A percentile compares a stretch with the other conserved stretches of the same genome.
Conservation (phyloP, 2,113 vertebrate species). For the Dipodomys merriami region DNA sequence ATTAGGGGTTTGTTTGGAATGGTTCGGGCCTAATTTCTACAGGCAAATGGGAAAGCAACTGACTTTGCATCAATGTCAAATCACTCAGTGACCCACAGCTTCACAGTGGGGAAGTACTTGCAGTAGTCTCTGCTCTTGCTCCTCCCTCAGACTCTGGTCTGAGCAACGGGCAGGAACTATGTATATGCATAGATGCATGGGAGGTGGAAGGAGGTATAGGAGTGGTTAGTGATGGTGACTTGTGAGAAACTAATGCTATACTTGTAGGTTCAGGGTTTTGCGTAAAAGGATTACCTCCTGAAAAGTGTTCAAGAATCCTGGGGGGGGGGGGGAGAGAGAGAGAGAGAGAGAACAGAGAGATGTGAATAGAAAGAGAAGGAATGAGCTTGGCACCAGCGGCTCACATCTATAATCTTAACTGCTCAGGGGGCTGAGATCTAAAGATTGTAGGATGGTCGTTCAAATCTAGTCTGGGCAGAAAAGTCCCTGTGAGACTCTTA, state of each 20-base stretch:
- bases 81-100: background rate
- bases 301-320: constrained; percentile 14
- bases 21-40: background rate
- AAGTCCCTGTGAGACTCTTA: no score
- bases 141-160: no score
- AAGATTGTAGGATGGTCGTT: no score
- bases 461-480: no score
- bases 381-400: background rate
- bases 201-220: background rate
- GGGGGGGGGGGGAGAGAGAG: no score
- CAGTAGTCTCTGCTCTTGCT: constrained; percentile 10
- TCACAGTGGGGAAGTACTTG: background rate
- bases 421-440: no score
- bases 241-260: constrained; percentile 1
- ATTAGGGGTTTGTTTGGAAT: background rate
- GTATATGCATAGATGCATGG: background rate
- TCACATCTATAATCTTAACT: no score
- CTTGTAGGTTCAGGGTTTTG: background rate
- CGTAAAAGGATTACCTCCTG: background rate
- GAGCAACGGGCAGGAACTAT: background rate
- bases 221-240: background rate
- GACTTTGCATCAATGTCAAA: background rate
- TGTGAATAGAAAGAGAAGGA: background rate
- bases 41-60: background rate
- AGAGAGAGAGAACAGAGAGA: no score